Conservation (phyloP, 2,113 vertebrate genomes). For the Apistogramma diplotaenia region DNA sequence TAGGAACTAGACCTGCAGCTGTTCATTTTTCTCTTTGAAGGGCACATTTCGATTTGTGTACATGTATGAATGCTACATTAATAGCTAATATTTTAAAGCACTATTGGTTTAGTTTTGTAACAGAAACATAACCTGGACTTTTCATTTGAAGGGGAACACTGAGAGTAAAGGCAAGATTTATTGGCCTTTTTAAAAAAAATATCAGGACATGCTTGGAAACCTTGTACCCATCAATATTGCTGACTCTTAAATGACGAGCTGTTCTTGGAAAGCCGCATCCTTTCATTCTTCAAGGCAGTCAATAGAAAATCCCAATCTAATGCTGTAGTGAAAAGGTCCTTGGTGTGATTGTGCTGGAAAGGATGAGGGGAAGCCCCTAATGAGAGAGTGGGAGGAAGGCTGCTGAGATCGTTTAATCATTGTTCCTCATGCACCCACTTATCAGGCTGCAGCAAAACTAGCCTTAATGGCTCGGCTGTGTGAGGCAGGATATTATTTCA, state of each 20-base stretch:
- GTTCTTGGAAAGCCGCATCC: not conserved
- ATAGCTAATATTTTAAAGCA: not conserved
- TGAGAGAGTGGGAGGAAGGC: conserved; percentile 44
- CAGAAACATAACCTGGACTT: not conserved
- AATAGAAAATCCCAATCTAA: conserved; percentile 16
- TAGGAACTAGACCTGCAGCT: not conserved
- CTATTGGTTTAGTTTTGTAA: not conserved
- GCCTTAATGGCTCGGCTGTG: conserved; percentile 38
- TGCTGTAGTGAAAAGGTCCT: conserved; percentile 23
- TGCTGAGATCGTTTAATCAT: conserved; percentile 64
- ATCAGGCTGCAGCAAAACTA: conserved; percentile 47
- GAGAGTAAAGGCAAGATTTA: not conserved
- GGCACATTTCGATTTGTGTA: not conserved
- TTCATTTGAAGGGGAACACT: not conserved
- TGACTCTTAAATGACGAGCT: not conserved
- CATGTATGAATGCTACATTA: not conserved
- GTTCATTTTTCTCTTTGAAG: not conserved
- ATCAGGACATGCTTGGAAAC: not conserved
- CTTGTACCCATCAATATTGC: not conserved
- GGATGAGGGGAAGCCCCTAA: conserved; percentile 25
- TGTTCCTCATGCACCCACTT: conserved; percentile 50
- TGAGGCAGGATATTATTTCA: conserved; percentile 57
- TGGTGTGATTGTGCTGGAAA: conserved; percentile 25
- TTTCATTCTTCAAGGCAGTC: conserved; percentile 18
- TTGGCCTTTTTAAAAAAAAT: not conserved